Base-by-base conservation (phyloP, 2,113 vertebrate genomes). In the Pavo muticus region DNA sequence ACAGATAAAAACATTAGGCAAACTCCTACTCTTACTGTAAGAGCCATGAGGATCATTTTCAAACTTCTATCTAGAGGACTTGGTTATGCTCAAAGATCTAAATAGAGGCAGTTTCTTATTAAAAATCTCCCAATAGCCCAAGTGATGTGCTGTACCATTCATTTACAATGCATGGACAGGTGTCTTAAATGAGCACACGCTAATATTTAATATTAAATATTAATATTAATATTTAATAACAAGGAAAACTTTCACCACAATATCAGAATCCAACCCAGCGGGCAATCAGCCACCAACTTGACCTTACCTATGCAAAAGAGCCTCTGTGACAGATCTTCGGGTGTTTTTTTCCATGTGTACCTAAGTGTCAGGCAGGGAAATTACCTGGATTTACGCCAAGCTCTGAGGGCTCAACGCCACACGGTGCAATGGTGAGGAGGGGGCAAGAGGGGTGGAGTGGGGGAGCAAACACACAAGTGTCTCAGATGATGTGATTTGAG, bases 1-100 rank as follows among this genome's bases (percentile, higher is more conserved):
- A 95, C 93, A 68, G 5, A 21, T 40, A 6, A 47, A 83, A 78
- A 77, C 71, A 83, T 11, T 37, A 79, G 9, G 25, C 44, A 88
- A 90, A 95, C 94, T 92, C 94, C 94, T 80, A 91, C 75, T 95
- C 91, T 92, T 91, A 72, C 47, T 70, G 91, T 93, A 88, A 88
- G 63, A 74, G 27, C 29, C 75, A 74, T 40, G 23, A 88, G 44
- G 39, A 75, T 57, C 24, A 42, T 80, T 90, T 48, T 56, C 72
- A 77, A 83, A 68, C 8, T 11, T 47, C 56, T 87, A 1, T n/a
- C 59, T 60, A 83, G 29, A 59, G 19, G 40, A 84, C 10, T 50
- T 73, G 3, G 17, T 52, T 89, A 40, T 83, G 87, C 84, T 83
- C 74, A 39, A 61, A 87, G 48, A 42, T 24, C 25, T 75, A 24